phyloP scores from a whole-genome alignment of 2,888 invertebrate genomes.

The Coenonympha glycerion region DNA sequence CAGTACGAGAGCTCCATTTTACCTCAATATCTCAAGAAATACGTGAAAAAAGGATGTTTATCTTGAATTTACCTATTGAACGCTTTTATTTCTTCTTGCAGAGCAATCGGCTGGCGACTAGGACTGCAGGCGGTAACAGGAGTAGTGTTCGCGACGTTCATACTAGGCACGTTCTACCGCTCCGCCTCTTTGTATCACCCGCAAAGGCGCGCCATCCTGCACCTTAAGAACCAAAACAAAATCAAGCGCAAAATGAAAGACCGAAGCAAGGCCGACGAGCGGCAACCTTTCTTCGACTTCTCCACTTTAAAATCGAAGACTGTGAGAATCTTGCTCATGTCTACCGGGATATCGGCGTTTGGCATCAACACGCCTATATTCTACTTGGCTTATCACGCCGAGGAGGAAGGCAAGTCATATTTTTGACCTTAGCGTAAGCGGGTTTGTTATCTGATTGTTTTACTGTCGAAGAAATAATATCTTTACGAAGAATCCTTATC shows the following conservation, averaged over 20 bases:
- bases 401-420: conserved; percentile 78
- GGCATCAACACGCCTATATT: conserved; percentile 91
- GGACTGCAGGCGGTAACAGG: conserved; percentile 91
- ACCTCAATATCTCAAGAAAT: no score
- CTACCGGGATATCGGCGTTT: conserved; percentile 86
- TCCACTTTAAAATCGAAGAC: conserved; percentile 89
- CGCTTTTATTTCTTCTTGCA: conserved; percentile 53
- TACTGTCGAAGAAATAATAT: neutral
- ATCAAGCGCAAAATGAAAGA: conserved; percentile 87
- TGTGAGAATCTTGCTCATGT: conserved; percentile 86
- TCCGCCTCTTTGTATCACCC: conserved; percentile 93
- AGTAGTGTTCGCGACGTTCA: conserved; percentile 86
- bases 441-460: conserved; percentile 4
- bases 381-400: conserved; percentile 86
- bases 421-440: neutral
- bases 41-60: no score
- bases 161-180: conserved; percentile 90
- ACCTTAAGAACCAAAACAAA: conserved; percentile 87
- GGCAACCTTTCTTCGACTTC: conserved; percentile 90
- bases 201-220: conserved; percentile 88
- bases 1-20: no score
- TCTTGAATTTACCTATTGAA: no score
- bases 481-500: neutral
- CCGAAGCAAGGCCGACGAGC: conserved; percentile 84
- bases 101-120: conserved; percentile 86